Base-by-base conservation (phyloP, 2,797 vertebrate genomes). In the Falco columbarius region DNA sequence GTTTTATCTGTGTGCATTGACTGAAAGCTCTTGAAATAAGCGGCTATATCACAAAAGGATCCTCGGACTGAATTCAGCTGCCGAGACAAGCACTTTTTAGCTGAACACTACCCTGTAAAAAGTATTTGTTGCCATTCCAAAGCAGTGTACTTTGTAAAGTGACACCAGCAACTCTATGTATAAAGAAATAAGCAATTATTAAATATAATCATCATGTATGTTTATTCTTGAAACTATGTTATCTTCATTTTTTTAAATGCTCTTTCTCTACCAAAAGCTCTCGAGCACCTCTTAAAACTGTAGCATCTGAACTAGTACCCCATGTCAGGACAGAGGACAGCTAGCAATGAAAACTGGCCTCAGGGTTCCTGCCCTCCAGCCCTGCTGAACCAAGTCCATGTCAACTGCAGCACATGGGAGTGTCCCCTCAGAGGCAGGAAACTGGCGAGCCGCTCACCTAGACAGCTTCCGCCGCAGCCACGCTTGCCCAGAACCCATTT, bases 121-220 rank as follows among this genome's bases (percentile, higher is more conserved):
- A 44, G 12, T 93, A 72, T 66, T 72, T 30, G 76, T 89, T 90
- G 81, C 52, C 76, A 74, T 96, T 94, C 76, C 77, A 46, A 32
- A 65, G 56, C 20, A 24, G 30, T 54, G 17, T 77, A 73, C 56
- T 84, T 90, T 67, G 67, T 96, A 73, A 92, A 95, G 71, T 67
- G 51, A 94, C 63, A 96, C 91, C 93, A 95, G 91, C 93, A 93
- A 71, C 44, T 66, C 51, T 44, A 59, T 71, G 42, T 94, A 77
- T 95, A 95, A 97, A 96, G 54, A 93, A 81, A 77, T 82, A 62
- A 86, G 51, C 80, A 72, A 66, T 84, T 94, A 95, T 92, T 90
- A 94, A 97, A 86, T 82, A n/a, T 27, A n/a, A 42, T 61, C 21
- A 74, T 22, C 1, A 0, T 4, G 15, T 80, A 40, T 68, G 42